Evolutionary conservation across 2,113 vertebrate genomes (phyloP).

Genomic region (Barbus barbus): DNA sequence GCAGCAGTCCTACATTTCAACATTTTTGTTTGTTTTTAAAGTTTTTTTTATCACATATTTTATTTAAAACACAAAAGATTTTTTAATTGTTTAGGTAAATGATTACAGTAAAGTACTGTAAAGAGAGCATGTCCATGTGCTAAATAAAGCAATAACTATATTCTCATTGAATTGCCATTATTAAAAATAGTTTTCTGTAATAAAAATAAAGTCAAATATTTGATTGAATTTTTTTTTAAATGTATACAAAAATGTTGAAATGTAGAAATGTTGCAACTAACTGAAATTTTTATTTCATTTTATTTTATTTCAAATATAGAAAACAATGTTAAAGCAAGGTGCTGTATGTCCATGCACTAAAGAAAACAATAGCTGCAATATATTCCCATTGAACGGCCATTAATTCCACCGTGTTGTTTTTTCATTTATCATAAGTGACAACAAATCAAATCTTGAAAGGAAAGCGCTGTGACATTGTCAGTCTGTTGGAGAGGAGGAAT

Average conservation of each 20-base stretch:
- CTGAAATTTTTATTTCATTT: too few relatives aligned
- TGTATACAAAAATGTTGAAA: too few relatives aligned
- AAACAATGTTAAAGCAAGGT: background rate
- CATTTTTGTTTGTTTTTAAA: background rate
- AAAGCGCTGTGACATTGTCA: background rate
- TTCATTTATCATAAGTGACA: slow-evolving; percentile 6
- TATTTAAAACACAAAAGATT: background rate
- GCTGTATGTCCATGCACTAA: background rate
- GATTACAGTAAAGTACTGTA: background rate
- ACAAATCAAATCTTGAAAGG: background rate
- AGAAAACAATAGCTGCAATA: background rate
- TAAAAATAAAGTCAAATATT: too few relatives aligned
- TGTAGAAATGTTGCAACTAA: too few relatives aligned
- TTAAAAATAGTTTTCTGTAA: too few relatives aligned
- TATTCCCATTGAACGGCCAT: background rate
- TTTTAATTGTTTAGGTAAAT: background rate
- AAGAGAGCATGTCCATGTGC: background rate
- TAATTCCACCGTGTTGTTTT: background rate
- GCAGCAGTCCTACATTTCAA: too few relatives aligned
- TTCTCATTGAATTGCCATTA: too few relatives aligned
- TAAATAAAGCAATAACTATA: background rate
- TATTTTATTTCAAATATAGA: too few relatives aligned
- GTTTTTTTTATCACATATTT: background rate
- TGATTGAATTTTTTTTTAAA: too few relatives aligned
- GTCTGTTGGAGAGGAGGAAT: background rate